phyloP scores from a whole-genome alignment of 1,140 invertebrate genomes.

The Tachypleus tridentatus region DNA sequence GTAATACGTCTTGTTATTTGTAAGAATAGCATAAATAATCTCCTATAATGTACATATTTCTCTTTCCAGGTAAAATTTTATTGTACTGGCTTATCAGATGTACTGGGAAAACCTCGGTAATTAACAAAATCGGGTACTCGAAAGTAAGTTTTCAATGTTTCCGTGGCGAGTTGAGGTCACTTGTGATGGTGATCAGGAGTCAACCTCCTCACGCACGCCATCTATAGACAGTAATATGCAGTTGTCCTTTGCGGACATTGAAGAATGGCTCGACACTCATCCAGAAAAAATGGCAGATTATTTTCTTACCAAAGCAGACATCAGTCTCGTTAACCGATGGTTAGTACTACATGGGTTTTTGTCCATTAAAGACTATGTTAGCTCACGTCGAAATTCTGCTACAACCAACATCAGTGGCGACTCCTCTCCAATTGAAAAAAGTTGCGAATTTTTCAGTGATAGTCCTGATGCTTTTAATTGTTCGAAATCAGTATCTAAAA shows the following conservation, averaged over 20 bases:
- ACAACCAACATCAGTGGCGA: constrained; percentile 25
- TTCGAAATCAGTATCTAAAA: constrained; percentile 35
- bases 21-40: too few relatives aligned
- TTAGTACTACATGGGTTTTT: constrained; percentile 38
- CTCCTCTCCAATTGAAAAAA: constrained; percentile 26
- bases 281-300: constrained; percentile 37
- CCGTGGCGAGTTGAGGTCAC: too few relatives aligned
- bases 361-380: constrained; percentile 32
- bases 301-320: constrained; percentile 39
- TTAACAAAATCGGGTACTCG: too few relatives aligned
- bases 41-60: too few relatives aligned
- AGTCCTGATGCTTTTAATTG: constrained; percentile 22
- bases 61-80: too few relatives aligned
- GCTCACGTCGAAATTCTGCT: constrained; percentile 19
- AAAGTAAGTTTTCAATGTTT: too few relatives aligned
- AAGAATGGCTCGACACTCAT: constrained; percentile 40
- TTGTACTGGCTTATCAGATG: too few relatives aligned
- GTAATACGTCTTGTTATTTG: too few relatives aligned
- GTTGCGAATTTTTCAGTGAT: constrained; percentile 13
- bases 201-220: too few relatives aligned
- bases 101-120: too few relatives aligned
- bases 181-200: too few relatives aligned
- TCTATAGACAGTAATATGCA: not conserved
- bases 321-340: constrained; percentile 40
- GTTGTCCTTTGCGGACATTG: constrained; percentile 28